A percentile compares a stretch with the other conserved stretches of the same genome.
These are phyloP conservation scores for Porites cylindrica DNA, from an alignment of 92 coral and sea anemone genomes.

Conservation along the genomic window DNA sequence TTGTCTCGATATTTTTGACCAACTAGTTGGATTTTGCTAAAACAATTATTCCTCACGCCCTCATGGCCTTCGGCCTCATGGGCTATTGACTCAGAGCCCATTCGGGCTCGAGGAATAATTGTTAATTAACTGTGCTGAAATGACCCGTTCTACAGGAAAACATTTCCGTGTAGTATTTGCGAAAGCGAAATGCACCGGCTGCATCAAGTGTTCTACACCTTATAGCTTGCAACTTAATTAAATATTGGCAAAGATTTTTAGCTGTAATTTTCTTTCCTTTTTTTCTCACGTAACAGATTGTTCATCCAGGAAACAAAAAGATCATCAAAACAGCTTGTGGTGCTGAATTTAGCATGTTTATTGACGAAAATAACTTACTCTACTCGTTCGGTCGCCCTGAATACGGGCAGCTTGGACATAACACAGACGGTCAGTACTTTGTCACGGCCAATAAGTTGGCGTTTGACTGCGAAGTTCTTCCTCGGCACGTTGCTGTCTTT, in stretches of 20 bases:
- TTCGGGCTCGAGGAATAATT: too few species aligned
- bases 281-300: slow-evolving; percentile 35
- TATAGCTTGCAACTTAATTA: too few species aligned
- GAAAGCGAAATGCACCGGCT: too few species aligned
- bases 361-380: slow-evolving; percentile 75
- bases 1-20: too few species aligned
- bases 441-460: slow-evolving; percentile 86
- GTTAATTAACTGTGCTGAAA: too few species aligned
- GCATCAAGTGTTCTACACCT: too few species aligned
- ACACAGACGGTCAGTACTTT: slow-evolving; percentile 92
- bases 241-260: background rate
- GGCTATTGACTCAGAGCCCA: too few species aligned
- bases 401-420: slow-evolving; percentile 87
- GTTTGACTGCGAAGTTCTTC: slow-evolving; percentile 82
- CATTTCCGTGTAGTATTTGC: too few species aligned
- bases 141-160: too few species aligned
- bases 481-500: slow-evolving; percentile 78
- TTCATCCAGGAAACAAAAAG: slow-evolving; percentile 83
- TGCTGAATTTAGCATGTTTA: slow-evolving; percentile 87
- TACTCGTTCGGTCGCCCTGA: slow-evolving; percentile 95
- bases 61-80: too few species aligned
- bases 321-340: slow-evolving; percentile 79
- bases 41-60: too few species aligned
- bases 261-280: background rate
- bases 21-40: too few species aligned